phyloP scores from a whole-genome alignment of 2,888 invertebrate genomes.

The Agriopis marginaria region DNA sequence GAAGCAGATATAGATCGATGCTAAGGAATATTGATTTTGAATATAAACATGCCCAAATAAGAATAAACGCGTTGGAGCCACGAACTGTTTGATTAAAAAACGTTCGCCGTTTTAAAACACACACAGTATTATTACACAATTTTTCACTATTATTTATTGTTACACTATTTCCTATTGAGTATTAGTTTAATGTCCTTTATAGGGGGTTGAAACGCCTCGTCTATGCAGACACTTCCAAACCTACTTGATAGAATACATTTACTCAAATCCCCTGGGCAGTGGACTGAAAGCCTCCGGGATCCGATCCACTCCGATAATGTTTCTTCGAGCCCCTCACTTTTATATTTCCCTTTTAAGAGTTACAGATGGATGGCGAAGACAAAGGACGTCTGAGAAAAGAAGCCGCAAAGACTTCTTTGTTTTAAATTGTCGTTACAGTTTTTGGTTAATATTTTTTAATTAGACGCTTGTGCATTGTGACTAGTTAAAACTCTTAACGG shows the following conservation, averaged over 20 bases:
- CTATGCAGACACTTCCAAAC: conserved; percentile 50
- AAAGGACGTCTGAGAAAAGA: conserved; percentile 34
- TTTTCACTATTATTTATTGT: no score
- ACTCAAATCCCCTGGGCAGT: conserved; percentile 57
- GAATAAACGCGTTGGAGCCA: background rate
- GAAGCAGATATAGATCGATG: no score
- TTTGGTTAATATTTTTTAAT: conserved; percentile 21
- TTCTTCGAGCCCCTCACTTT: conserved; percentile 56
- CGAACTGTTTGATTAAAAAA: background rate
- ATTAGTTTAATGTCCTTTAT: conserved; percentile 20
- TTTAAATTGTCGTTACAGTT: conserved; percentile 18
- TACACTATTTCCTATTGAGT: conserved; percentile 21
- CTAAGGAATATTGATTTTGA: no score
- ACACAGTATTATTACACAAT: no score
- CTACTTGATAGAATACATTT: conserved; percentile 55
- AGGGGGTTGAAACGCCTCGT: conserved; percentile 27
- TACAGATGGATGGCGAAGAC: conserved; percentile 47
- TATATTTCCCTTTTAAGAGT: conserved; percentile 54
- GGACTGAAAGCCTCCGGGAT: conserved; percentile 63
- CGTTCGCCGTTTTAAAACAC: conserved; percentile 1
- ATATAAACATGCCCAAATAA: no score
- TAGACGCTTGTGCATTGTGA: conserved; percentile 4
- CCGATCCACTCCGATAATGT: conserved; percentile 65
- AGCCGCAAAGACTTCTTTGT: conserved; percentile 29
- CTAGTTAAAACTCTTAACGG: conserved; percentile 4